Evolutionary conservation across 1,140 invertebrate species (phyloP).

Genomic region (Scaptomyza hsui): DNA sequence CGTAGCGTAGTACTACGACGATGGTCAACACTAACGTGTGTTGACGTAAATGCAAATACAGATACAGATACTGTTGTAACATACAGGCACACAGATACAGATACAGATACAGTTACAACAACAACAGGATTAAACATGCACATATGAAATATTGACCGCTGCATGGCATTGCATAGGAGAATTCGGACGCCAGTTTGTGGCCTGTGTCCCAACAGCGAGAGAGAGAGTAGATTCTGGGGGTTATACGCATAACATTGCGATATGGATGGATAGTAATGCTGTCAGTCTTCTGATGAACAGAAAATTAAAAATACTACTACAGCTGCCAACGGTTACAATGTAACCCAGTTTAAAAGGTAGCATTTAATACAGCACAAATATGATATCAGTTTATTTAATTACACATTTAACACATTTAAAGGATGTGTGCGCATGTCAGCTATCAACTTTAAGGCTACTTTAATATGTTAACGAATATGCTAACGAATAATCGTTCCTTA

Average conservation of each 20-base stretch:
- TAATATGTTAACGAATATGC: not conserved
- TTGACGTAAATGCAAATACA: conserved; percentile 66
- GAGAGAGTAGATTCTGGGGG: conserved; percentile 1
- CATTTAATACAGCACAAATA: conserved; percentile 1
- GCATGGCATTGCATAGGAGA: conserved; percentile 59
- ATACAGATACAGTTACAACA: conserved; percentile 15
- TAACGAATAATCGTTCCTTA: no score
- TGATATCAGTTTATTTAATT: conserved; percentile 4
- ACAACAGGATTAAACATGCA: conserved; percentile 12
- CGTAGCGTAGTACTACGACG: conserved; percentile 61
- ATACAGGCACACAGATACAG: conserved; percentile 25
- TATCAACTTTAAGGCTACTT: not conserved
- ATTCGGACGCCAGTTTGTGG: conserved; percentile 46
- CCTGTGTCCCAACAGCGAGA: not conserved
- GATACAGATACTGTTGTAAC: conserved; percentile 29
- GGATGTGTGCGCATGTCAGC: not conserved
- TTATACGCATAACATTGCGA: conserved; percentile 10
- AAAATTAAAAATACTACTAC: not conserved
- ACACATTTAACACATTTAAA: not conserved
- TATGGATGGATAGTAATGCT: not conserved
- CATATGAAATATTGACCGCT: conserved; percentile 76
- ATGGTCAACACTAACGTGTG: conserved; percentile 27
- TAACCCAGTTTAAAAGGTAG: conserved; percentile 18
- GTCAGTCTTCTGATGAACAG: conserved; percentile 1
- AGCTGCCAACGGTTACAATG: not conserved